Evolutionary conservation across 1,140 invertebrate species (phyloP), one percentile per base, ranked within the genome.

Genomic region (Trachymyrmex septentrionalis): DNA sequence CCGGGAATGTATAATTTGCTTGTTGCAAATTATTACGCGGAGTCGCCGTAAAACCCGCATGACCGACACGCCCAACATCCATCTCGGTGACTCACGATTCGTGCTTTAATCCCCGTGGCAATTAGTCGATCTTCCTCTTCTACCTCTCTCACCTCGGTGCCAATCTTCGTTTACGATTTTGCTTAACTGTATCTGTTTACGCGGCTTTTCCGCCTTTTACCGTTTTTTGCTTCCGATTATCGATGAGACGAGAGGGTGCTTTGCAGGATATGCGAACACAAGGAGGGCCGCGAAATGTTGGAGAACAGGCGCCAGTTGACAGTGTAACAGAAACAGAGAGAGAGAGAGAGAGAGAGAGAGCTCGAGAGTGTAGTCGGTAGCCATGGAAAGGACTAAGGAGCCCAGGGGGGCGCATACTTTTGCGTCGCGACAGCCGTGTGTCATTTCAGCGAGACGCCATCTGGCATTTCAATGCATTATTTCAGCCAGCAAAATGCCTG

Each of bases 381-480:
- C 50, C 59, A 78, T 53, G 76, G 73, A 82, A 76, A 87, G 73
- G 38, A 44, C 38, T 44, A 44, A 12, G 38, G 55, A 69, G 27
- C 53, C 76, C 69, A 81, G 76, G 24, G 50, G 38, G 61, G 80
- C 73, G 88, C 77, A 73, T 84, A 92, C 89, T 94, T 93, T 94
- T 91, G 92, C 92, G 76, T 77, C 72, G 88, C 92, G 92, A 94
- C 94, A 94, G 89, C 91, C 92, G 93, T 94, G 93, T 94, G 94
- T 94, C 94, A 94, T 95, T 94, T 94, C 92, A 94, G 89, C 91
- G 77, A 87, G 92, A 93, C 92, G 92, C 92, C 92, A 92, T 92
- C 92, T 94, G 94, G 93, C 94, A 94, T 94, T 94, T 94, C 93
- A 94, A 94, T 94, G 94, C 94, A 93, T 94, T 94, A 95, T 94